Conservation (phyloP, 2,888 invertebrate species). For the Cantharis rufa region DNA sequence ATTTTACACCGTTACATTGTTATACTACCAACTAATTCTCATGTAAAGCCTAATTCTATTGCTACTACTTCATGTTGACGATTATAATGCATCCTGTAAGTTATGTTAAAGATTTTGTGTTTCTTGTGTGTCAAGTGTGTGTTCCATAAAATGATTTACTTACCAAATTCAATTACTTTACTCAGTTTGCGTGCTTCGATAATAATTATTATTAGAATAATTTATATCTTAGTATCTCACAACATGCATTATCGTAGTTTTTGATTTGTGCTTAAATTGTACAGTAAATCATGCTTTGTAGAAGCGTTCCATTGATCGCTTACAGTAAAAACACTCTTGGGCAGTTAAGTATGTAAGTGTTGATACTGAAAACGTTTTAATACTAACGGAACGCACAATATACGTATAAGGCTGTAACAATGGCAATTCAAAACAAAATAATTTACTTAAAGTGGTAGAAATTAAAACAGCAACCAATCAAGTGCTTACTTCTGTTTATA, state of each 20-base stretch:
- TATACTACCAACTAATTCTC: conserved; percentile 4
- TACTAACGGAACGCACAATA: not conserved
- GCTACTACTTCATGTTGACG: not conserved
- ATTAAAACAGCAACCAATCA: not conserved
- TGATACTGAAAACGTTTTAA: not conserved
- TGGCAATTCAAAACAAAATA: not conserved
- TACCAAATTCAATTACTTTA: not conserved
- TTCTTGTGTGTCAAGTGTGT: conserved; percentile 10
- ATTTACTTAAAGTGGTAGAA: not conserved
- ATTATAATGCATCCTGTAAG: conserved; percentile 25
- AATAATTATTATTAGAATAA: not conserved
- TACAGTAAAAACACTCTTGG: not conserved
- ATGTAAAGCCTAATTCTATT: conserved; percentile 7
- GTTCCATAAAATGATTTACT: not conserved
- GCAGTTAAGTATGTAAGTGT: too few species aligned
- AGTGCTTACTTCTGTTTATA: too few species aligned
- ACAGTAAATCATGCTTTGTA: not conserved
- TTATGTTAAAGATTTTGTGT: conserved; percentile 6
- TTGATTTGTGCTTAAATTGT: not conserved
- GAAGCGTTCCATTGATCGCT: too few species aligned
- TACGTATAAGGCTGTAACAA: not conserved
- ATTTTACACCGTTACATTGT: not conserved
- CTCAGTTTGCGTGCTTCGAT: not conserved
- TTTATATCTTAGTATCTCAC: conserved; percentile 11
- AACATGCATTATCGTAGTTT: conserved; percentile 23